Conservation (phyloP, 2,888 invertebrate species). For the Nomada flava region DNA sequence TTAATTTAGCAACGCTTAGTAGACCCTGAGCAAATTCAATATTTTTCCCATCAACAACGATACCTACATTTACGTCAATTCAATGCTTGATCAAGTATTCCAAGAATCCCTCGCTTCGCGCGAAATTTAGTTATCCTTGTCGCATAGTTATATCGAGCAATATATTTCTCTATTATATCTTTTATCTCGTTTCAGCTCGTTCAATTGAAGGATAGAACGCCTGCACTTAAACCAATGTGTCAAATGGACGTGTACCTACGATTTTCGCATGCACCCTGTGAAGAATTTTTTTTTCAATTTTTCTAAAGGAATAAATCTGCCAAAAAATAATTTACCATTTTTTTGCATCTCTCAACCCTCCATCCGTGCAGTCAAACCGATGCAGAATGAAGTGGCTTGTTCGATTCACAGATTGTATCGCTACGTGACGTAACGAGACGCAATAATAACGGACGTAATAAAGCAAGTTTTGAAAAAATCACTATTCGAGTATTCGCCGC, state of each 20-base stretch:
- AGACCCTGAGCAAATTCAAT: too few relatives aligned
- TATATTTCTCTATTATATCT: neutral
- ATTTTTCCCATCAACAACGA: too few relatives aligned
- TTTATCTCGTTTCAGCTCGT: constrained; percentile 5
- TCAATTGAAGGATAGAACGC: neutral
- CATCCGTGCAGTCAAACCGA: neutral
- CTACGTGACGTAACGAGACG: neutral
- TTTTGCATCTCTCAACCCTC: neutral
- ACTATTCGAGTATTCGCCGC: neutral
- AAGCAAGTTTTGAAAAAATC: neutral
- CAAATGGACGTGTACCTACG: neutral
- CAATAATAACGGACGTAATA: too few relatives aligned
- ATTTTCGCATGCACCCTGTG: neutral
- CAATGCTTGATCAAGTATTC: too few relatives aligned
- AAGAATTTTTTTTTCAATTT: neutral
- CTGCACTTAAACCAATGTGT: neutral
- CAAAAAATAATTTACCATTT: neutral
- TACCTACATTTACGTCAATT: too few relatives aligned
- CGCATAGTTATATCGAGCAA: too few relatives aligned
- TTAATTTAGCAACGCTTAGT: too few relatives aligned
- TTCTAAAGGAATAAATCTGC: constrained; percentile 1
- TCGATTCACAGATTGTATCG: too few relatives aligned
- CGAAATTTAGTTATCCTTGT: too few relatives aligned
- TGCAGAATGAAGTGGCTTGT: neutral
- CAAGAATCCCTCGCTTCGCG: too few relatives aligned